Evolutionary conservation across 2,888 invertebrate genomes (phyloP).

Genomic region (Epistrophe eligans): DNA sequence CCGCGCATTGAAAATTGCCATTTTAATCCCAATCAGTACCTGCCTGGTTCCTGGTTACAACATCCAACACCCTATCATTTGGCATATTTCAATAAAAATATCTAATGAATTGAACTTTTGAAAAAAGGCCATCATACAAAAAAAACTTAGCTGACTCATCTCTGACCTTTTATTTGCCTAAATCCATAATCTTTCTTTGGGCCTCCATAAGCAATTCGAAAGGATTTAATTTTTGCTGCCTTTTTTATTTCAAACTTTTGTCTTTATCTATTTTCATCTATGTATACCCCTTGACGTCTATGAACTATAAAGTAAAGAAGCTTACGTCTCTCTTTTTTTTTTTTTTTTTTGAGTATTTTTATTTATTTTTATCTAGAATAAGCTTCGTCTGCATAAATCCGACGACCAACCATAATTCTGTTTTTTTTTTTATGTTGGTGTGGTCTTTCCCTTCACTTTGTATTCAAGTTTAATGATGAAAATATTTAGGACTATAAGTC

Average conservation of each 20-base stretch:
- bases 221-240: conserved; percentile 6
- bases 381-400: conserved; percentile 14
- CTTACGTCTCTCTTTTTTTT: not conserved
- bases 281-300: not conserved
- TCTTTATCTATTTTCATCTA: not conserved
- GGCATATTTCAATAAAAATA: too few relatives aligned
- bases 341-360: not conserved
- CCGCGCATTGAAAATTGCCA: too few relatives aligned
- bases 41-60: too few relatives aligned
- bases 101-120: not conserved
- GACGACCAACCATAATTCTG: not conserved
- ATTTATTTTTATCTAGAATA: not conserved
- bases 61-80: too few relatives aligned
- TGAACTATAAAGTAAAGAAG: not conserved
- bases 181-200: not conserved
- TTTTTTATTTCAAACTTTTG: not conserved
- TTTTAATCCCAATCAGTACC: too few relatives aligned
- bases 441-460: not conserved
- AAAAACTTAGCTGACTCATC: conserved; percentile 12
- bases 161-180: not conserved
- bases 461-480: not conserved
- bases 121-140: not conserved
- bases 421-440: not conserved
- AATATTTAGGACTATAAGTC: not conserved
- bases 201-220: not conserved